phyloP scores from a whole-genome alignment of 2,113 vertebrate genomes.

The Heterotilapia buettikoferi region DNA sequence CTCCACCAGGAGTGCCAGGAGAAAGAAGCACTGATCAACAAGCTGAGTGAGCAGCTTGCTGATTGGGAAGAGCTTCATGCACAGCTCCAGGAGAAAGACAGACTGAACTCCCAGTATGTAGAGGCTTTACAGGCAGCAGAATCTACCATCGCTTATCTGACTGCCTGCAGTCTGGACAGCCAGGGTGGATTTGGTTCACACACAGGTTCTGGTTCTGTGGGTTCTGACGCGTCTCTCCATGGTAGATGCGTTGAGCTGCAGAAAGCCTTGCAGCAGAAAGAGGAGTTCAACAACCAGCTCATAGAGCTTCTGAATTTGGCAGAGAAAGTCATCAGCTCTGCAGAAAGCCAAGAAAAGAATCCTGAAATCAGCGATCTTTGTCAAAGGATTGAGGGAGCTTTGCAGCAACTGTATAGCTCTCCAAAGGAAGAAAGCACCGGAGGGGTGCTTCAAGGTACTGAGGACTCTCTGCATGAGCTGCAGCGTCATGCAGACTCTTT shows the following conservation, averaged over 20 bases:
- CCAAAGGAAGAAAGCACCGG: neutral
- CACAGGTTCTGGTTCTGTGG: neutral
- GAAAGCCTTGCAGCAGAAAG: conserved; percentile 57
- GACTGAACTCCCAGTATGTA: conserved; percentile 44
- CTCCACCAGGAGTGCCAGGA: conserved; percentile 75
- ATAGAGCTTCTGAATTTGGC: conserved; percentile 55
- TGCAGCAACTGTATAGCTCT: conserved; percentile 8
- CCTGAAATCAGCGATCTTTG: conserved; percentile 38
- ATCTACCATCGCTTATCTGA: conserved; percentile 74
- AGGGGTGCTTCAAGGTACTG: neutral
- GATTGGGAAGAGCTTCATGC: conserved; percentile 55
- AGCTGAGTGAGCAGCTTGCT: conserved; percentile 52
- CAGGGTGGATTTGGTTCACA: conserved; percentile 37
- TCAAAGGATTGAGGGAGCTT: conserved; percentile 40
- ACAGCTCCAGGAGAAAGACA: conserved; percentile 65
- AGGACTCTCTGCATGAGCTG: neutral
- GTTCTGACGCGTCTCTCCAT: conserved; percentile 12
- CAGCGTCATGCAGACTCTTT: conserved; percentile 40
- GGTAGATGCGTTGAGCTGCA: conserved; percentile 44
- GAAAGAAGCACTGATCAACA: conserved; percentile 65
- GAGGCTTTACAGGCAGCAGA: conserved; percentile 68
- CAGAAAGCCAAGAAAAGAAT: neutral
- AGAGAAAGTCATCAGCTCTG: conserved; percentile 16
- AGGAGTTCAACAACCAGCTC: conserved; percentile 50
- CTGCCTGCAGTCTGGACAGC: conserved; percentile 70